Evolutionary conservation across 2,113 vertebrate genomes (phyloP), one percentile per base, ranked within the genome.

Genomic region (Anser brachyrhynchus): DNA sequence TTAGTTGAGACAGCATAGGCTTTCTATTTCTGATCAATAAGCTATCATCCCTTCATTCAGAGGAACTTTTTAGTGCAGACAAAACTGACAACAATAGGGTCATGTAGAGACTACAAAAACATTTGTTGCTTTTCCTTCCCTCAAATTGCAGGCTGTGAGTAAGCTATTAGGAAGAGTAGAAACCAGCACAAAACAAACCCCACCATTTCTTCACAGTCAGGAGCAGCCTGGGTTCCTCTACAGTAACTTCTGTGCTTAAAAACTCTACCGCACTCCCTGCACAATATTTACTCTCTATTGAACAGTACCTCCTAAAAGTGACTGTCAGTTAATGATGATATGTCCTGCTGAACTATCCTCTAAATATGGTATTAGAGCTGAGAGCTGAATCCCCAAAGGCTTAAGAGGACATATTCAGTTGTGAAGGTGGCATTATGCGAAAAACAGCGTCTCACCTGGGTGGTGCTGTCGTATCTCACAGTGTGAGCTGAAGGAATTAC

Each of bases 381-480:
- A 59, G 37, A 44, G 15, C 52, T 71, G 39, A 37, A 17, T 70
- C 37, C 46, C 10, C 14, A 5, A 7, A 37, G 4, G 41, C 37
- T 64, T 23, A 18, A 39, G 39, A 52, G 33, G 52, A 46, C 20
- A 7, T 12, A 3, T 1, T 1, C 10, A 29, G 16, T 16, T 22
- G 5, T 35, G 57, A 76, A 59, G 6, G 31, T n/a, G 18, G 7
- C 33, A 44, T 76, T 26, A 11, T n/a, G 12, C 46, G 49, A 9
- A 4, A 14, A 52, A 58, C 28, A 21, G 8, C 18, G 10, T 11
- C 93, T 97, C 78, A 97, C 96, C 84, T 85, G 13, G 18, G 11
- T 89, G 31, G 0, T 0, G 3, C 0, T 1, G 4, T 17, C 5
- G 3, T 84, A 96, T 8, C 0, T 1, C 1, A 1, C 0, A 0